Base-by-base conservation (phyloP, 2,113 vertebrate species). In the Tetrax tetrax region DNA sequence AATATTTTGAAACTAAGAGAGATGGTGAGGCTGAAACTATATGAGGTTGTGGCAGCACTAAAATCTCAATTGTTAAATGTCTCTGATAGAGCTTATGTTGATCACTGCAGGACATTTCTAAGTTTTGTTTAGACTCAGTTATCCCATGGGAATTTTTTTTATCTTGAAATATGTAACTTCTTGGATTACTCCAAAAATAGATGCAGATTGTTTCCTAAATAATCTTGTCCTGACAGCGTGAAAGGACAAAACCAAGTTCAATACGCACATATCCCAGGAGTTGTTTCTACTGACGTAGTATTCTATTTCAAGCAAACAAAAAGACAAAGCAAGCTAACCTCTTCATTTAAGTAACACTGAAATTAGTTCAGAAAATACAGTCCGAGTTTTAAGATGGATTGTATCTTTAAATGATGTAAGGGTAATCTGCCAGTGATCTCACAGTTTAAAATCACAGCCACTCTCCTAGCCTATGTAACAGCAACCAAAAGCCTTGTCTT, bases 141-240 rank as follows among this genome's bases (percentile, higher is more conserved):
- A 81, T 54, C 54, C 29, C 64, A 87, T 57, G 64, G 75, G 77
- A 87, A 81, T 57, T 43, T 12, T 12, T 78, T 83, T 93, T 76
- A 51, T 87, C 64, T 65, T 84, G 50, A 84, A 77, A 89, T 60
- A 38, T 0, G 1, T 56, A 89, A 74, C 38, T 91, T 91, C 80
- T 89, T 81, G 54, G 43, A 89, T 87, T 77, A 89, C 50, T 83
- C 68, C 38, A 94, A 89, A 91, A 93, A 91, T 81, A 91, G 64
- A 91, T 57, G 77, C 28, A 69, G 64, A 83, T 12, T 69, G 38
- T 61, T 91, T 81, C 72, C 50, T 61, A 83, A 72, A 89, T 91
- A 95, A 83, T 61, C 72, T 15, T 72, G 63, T 51, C 75, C 76
- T 76, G 48, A 12, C 57, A 79, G 13, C 9, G 33, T 29, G 56